These are phyloP conservation scores for Eilema sororculum DNA, from an alignment of 2,888 invertebrate species.

Conservation along the genomic window DNA sequence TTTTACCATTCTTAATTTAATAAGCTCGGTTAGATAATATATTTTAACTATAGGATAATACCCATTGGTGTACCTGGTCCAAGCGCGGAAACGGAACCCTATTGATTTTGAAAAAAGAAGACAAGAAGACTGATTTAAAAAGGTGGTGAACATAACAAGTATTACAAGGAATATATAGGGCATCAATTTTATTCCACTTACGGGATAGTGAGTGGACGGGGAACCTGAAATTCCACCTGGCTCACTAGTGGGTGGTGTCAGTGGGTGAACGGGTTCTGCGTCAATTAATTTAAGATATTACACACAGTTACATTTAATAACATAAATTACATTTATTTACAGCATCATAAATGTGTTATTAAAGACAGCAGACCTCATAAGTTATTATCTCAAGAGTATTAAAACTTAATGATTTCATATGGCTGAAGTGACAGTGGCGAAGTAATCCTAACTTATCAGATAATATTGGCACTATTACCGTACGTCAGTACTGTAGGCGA, in stretches of 20 bases:
- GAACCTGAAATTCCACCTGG: not conserved
- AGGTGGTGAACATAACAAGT: not conserved
- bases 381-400: conserved; percentile 42
- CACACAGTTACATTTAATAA: not conserved
- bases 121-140: no score
- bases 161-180: not conserved
- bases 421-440: conserved; percentile 36
- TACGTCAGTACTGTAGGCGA: conserved; percentile 51
- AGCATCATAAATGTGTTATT: not conserved
- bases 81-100: no score
- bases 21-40: no score
- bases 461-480: conserved; percentile 51
- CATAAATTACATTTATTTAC: conserved; percentile 1
- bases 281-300: not conserved
- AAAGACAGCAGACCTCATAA: not conserved
- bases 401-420: conserved; percentile 45
- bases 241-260: not conserved
- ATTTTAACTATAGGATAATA: no score
- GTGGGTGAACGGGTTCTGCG: not conserved
- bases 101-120: no score
- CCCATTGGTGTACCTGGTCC: no score
- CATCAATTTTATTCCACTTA: not conserved
- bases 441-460: conserved; percentile 52
- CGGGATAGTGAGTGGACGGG: not conserved
- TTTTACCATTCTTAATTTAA: no score